These are phyloP conservation scores for Drosophila peninsularis DNA, from an alignment of 2,888 invertebrate species.

Conservation along the genomic window DNA sequence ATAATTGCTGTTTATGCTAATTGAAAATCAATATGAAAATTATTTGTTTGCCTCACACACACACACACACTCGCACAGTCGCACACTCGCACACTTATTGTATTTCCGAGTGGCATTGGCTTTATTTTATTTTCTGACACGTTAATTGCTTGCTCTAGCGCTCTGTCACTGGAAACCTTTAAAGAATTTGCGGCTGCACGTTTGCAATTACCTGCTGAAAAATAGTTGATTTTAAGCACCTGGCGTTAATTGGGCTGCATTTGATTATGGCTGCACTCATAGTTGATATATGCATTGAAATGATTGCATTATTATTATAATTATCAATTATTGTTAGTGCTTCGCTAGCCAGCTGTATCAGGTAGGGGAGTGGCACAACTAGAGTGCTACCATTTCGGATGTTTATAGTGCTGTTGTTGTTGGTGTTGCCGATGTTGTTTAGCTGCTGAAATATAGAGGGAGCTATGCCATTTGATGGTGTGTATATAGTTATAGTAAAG, in stretches of 20 bases:
- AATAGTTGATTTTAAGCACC: neutral
- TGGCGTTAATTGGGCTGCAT: conserved; percentile 19
- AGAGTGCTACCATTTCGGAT: neutral
- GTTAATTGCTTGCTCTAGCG: conserved; percentile 14
- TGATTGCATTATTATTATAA: neutral
- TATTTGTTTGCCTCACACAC: conserved; percentile 1
- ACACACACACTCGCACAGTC: neutral
- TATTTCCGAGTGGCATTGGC: neutral
- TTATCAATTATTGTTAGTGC: neutral
- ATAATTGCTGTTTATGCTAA: conserved; percentile 62
- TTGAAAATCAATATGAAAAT: conserved; percentile 57
- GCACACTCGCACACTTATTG: neutral
- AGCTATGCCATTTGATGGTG: no score
- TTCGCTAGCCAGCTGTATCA: neutral
- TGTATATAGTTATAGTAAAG: no score
- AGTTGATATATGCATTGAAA: neutral
- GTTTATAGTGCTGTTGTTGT: neutral
- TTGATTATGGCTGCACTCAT: conserved; percentile 7
- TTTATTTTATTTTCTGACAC: conserved; percentile 12
- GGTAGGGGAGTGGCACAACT: neutral
- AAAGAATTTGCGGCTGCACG: neutral
- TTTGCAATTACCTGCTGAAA: neutral
- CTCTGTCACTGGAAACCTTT: conserved; percentile 12
- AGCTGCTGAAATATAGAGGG: neutral
- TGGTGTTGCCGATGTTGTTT: neutral